Evolutionary conservation across 1,140 invertebrate genomes (phyloP), one percentile per base, ranked within the genome.

Genomic region (Condylostylus longicornis): DNA sequence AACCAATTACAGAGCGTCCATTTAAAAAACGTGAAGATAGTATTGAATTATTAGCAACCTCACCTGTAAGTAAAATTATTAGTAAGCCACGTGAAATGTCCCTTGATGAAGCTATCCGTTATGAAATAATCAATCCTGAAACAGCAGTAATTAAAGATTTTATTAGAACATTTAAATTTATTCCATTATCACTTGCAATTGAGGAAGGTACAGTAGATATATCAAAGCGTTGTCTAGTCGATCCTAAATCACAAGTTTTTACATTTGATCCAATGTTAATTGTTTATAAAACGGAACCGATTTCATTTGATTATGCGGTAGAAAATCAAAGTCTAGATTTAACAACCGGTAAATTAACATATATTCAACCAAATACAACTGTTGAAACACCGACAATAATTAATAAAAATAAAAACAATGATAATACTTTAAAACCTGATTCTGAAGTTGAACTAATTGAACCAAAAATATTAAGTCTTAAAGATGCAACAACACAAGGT

Each of bases 401-500:
- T 17, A 20, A 35, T 5, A 35, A 41, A 17, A 19, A 22, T 33
- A 44, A 37, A 33, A 45, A 47, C 18, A 23, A 21, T 19, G 45
- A 47, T 22, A 47, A 46, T 36, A 42, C 54, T 27, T 10, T 12
- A 25, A 48, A 49, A 43, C 43, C n/a, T n/a, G 43, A 50, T 39
- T 51, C 50, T 15, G 42, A 49, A 44, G 49, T 43, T 48, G 47
- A 45, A 42, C 40, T 38, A 37, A 48, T 54, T 21, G 36, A 45
- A 36, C 36, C n/a, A 41, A 72, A 79, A 59, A 59, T 72, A 23
- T 58, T 84, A n/a, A 77, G 77, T 12, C 66, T 96, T 10, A 81
- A 84, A 66, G 83, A 93, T 52, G 85, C 88, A 2, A 69, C 87
- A 32, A 70, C 72, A 40, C 65, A 77, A 14, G 86, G 88, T 37